These are phyloP conservation scores for Phthorimaea operculella DNA, from an alignment of 1,140 invertebrate species.

Conservation along the genomic window DNA sequence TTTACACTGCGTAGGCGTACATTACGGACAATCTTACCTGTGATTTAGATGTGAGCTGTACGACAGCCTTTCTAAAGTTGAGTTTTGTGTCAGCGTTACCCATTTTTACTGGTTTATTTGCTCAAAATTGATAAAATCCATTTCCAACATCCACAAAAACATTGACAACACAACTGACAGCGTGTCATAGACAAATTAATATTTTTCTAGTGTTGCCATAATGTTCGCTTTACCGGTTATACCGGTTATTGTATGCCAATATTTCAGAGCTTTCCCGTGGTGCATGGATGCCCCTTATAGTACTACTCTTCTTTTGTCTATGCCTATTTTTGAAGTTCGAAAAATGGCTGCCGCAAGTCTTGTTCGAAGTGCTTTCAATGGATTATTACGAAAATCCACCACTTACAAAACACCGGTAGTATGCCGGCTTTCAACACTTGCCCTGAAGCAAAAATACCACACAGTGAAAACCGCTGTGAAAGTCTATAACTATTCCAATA, in stretches of 20 bases:
- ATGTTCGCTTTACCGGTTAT: no score
- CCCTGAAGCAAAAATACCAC: slow-evolving; percentile 46
- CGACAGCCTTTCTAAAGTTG: slow-evolving; percentile 97
- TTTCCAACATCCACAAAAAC: slow-evolving; percentile 50
- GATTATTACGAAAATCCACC: slow-evolving; percentile 55
- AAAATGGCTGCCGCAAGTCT: slow-evolving; percentile 63
- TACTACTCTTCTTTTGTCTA: slow-evolving; percentile 16
- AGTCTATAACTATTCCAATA: slow-evolving; percentile 29
- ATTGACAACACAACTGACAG: slow-evolving; percentile 9
- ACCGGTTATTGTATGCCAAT: no score
- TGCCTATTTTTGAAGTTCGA: slow-evolving; percentile 31
- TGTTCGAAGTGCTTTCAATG: slow-evolving; percentile 53
- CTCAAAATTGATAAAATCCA: slow-evolving; percentile 42
- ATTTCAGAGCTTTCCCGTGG: no score
- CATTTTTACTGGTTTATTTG: slow-evolving; percentile 73
- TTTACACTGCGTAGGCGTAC: slow-evolving; percentile 4
- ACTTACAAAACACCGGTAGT: slow-evolving; percentile 45
- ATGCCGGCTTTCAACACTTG: slow-evolving; percentile 51
- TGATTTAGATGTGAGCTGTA: slow-evolving; percentile 95
- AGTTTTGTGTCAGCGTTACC: slow-evolving; percentile 98
- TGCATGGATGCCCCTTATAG: no score
- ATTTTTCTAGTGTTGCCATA: not conserved
- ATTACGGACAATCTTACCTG: slow-evolving; percentile 71
- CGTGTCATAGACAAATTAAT: not conserved
- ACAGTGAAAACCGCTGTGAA: slow-evolving; percentile 39